Evolutionary conservation across 2,113 vertebrate species (phyloP), one percentile per base, ranked within the genome.

Genomic region (Stegostoma tigrinum): DNA sequence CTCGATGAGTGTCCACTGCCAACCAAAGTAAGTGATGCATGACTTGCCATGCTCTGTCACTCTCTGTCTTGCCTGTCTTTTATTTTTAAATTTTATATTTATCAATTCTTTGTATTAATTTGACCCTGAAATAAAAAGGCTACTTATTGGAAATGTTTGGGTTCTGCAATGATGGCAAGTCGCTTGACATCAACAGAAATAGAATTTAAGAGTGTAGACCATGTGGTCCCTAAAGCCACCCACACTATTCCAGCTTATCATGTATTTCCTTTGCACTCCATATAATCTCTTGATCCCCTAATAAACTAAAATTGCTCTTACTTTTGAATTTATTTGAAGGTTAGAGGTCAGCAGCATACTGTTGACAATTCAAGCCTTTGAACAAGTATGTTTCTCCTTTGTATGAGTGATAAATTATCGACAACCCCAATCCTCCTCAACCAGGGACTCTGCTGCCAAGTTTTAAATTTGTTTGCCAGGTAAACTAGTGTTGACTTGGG

Each of bases 1-100:
- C 97, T 99, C 96, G 99, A 99, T 75, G 99, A 99, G 97, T 99
- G 99, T 97, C 99, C 99, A 0, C 97, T 99, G 96, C 99, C 99
- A 96, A 99, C 99, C 97, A 99, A 99, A 98, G 99, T 99, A 96
- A 98, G 98, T 97, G 5, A 64, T 52, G n/a, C 64, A 45, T 66
- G 27, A 67, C 30, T 72, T 89, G 61, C 52, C 30, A 42, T 23
- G 34, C 24, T 2, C 30, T 90, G 52, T 48, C 30, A 48, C 10
- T 89, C 30, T 15, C 30, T 89, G 48, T 55, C 86, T 17, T 48
- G 55, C 55, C 55, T 61, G 55, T 61, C 55, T 61, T 61, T 61
- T 61, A 61, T 61, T 61, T 61, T 10, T 12, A 61, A 61, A n/a
- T n/a, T 72, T 72, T 72, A 72, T 30, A 10, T 30, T 72, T 30